Percentiles rank a stretch among this genome's conserved stretches.
Conservation (phyloP, 2,113 vertebrate genomes). For the Engystomops pustulosus region DNA sequence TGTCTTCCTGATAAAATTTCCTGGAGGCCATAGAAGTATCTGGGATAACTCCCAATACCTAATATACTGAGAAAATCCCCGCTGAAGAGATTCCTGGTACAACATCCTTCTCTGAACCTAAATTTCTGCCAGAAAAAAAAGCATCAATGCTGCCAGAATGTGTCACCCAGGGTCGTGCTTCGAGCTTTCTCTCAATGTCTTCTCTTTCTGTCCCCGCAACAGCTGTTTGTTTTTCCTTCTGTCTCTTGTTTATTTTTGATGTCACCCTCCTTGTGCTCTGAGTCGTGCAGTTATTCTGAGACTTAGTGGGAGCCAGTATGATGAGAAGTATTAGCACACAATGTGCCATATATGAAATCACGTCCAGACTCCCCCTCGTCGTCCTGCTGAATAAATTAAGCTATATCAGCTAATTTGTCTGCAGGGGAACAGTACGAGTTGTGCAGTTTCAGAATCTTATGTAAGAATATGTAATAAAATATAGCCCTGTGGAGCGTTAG, state of each 20-base stretch:
- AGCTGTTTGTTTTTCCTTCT: conserved; percentile 14
- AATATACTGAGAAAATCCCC: neutral
- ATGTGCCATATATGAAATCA: neutral
- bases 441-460: neutral
- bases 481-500: neutral
- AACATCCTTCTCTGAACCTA: neutral
- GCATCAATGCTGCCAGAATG: neutral
- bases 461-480: neutral
- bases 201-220: conserved; percentile 22
- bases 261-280: neutral
- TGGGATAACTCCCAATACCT: neutral
- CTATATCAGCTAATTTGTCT: neutral
- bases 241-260: conserved; percentile 30
- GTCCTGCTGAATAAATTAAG: neutral
- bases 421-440: neutral
- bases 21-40: neutral
- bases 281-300: conserved; percentile 33
- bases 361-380: neutral
- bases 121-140: neutral
- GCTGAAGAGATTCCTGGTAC: neutral
- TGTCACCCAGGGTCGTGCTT: conserved; percentile 5
- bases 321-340: conserved; percentile 23
- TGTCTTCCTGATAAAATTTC: too few relatives aligned
- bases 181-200: neutral
- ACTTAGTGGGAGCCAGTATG: conserved; percentile 23